Conservation (phyloP, 2,888 invertebrate species). For the Diabrotica balteata region DNA sequence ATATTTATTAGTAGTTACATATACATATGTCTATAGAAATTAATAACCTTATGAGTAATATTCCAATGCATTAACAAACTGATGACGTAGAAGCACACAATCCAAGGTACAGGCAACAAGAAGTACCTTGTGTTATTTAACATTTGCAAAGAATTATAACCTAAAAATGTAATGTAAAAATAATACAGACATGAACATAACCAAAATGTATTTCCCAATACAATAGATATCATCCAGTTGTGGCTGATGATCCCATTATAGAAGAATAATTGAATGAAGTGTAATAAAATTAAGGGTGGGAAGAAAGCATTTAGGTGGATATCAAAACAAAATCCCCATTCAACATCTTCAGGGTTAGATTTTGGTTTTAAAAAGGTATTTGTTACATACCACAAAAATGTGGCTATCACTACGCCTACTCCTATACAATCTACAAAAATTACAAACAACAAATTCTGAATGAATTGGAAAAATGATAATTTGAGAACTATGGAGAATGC, state of each 20-base stretch:
- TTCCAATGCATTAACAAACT: conserved; percentile 82
- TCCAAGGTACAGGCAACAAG: conserved; percentile 80
- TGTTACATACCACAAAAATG: conserved; percentile 61
- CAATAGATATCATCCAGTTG: conserved; percentile 41
- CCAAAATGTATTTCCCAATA: conserved; percentile 90
- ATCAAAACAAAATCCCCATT: conserved; percentile 99
- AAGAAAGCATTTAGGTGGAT: conserved; percentile 99
- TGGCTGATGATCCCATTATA: conserved; percentile 73
- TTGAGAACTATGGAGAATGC: conserved; percentile 83
- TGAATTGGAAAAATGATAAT: conserved; percentile 72
- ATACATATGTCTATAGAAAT: conserved; percentile 75
- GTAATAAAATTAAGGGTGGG: conserved; percentile 92
- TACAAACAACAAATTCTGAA: conserved; percentile 88
- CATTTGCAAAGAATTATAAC: conserved; percentile 90
- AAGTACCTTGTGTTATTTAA: conserved; percentile 83
- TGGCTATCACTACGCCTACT: conserved; percentile 44
- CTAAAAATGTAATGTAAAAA: conserved; percentile 93
- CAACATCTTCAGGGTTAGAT: conserved; percentile 79
- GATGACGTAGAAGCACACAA: conserved; percentile 77
- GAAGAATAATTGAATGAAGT: conserved; percentile 89
- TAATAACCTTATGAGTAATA: conserved; percentile 78
- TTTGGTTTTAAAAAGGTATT: conserved; percentile 79
- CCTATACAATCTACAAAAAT: conserved; percentile 91
- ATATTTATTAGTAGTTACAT: neutral
- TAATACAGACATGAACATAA: conserved; percentile 88